Conservation (phyloP, 2,888 invertebrate species). For the Melinaea menophilus region DNA sequence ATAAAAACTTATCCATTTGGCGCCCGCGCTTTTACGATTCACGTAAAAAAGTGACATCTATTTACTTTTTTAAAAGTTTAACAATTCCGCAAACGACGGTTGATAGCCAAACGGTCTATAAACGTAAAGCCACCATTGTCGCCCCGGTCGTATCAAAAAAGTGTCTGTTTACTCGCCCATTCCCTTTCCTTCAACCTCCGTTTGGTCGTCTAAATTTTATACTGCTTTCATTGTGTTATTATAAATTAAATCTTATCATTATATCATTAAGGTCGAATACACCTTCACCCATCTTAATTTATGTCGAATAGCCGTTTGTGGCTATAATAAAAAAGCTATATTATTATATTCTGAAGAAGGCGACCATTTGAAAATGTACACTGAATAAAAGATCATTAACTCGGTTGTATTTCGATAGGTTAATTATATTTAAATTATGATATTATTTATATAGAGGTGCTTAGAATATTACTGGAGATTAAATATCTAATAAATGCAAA, state of each 20-base stretch:
- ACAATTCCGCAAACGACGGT: constrained; percentile 25
- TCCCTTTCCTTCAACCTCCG: constrained; percentile 21
- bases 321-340: constrained; percentile 30
- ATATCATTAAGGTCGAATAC: constrained; percentile 13
- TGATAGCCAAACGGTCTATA: constrained; percentile 26
- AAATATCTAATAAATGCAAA: not conserved
- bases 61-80: constrained; percentile 14
- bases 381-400: constrained; percentile 31
- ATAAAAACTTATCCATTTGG: not conserved
- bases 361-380: constrained; percentile 27
- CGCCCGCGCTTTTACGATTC: constrained; percentile 9
- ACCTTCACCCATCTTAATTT: constrained; percentile 11
- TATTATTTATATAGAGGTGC: not conserved
- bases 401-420: constrained; percentile 20
- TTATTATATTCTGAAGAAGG: constrained; percentile 30
- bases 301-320: constrained; percentile 23
- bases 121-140: constrained; percentile 31
- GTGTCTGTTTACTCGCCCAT: constrained; percentile 26
- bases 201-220: constrained; percentile 24
- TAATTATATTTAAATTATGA: constrained; percentile 18
- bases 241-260: constrained; percentile 15
- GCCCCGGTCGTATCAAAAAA: constrained; percentile 27
- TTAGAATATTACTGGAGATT: not conserved
- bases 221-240: not conserved
- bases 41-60: constrained; percentile 10